Base-by-base conservation (phyloP, 1,140 invertebrate species). In the Tribolium madens region DNA sequence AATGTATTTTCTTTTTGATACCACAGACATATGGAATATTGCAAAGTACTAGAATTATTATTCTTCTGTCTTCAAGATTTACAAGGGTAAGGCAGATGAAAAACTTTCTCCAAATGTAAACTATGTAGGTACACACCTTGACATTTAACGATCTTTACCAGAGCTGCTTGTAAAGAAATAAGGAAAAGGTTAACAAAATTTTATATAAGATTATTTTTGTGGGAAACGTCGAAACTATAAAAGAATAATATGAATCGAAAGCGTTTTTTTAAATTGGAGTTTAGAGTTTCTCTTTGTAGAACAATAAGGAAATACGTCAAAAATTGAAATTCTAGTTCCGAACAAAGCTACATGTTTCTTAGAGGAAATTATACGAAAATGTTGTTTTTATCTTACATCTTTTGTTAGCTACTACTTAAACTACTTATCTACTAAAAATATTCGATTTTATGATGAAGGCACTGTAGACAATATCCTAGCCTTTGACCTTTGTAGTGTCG, bases 401-500 rank as follows among this genome's bases (percentile, higher is more conserved):
- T n/a, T n/a, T n/a, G n/a, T n/a, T n/a, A n/a, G n/a, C n/a, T n/a
- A n/a, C n/a, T n/a, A n/a, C n/a, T n/a, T n/a, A n/a, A n/a, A n/a
- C n/a, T n/a, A n/a, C n/a, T n/a, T n/a, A n/a, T n/a, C n/a, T 52
- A 52, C 21, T 60, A 60, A 60, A 60, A 60, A 60, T 60, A 60
- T 26, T 1, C 18, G 14, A 52, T 52, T 9, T 57, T 64, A 7
- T 33, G 31, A 60, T 57, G 52, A 21, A 57, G 52, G 17, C 52
- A 18, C 0, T 18, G 52, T n/a, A 64, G 26, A 64, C 9, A 64
- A 64, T 64, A 12, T 57, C 14, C 26, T 33, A 64, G 57, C 57
- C 57, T 64, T 64, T 64, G 57, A 64, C 57, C 57, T 64, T 64
- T 64, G 36, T 18, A 5, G 21, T n/a, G 57, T 64, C 36, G 21